Base-by-base conservation (phyloP, 1,140 invertebrate genomes). In the Aphelinus atriplicis region DNA sequence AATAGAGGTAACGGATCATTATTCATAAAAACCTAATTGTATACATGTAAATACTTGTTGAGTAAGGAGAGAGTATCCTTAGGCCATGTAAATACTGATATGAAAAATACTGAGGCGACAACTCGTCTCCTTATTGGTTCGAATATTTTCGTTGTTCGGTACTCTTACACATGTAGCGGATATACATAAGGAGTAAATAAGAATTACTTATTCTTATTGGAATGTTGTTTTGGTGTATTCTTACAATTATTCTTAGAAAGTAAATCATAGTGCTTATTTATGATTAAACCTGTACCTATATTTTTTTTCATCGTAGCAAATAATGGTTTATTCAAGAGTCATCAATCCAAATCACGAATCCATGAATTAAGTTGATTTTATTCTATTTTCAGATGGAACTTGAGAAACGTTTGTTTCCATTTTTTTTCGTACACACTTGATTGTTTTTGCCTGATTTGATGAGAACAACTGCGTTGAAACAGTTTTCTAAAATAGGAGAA, bases 51-150 rank as follows among this genome's bases (percentile, higher is more conserved):
- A 26, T 26, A 26, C 26, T 26, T 26, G 42, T 63, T 48, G 63
- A 62, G 10, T 66, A 47, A 9, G 48, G 65, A 71, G 61, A 71
- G 73, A 75, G 73, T 75, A 70, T 75, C 68, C 68, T 75, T 66
- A 63, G 73, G 62, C 70, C 62, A 51, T 66, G 80, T 82, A 85
- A 88, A 88, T 88, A 88, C 86, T 88, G 86, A 87, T 88, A 85
- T 84, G 76, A 84, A 85, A 87, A 88, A 88, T 88, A 88, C 86
- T 87, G 82, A 83, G 82, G 78, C 79, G 75, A 80, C 80, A 78
- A 72, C 69, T 75, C 47, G 62, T 66, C 62, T 75, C 51, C 47
- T 56, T 63, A 26, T 10, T 53, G 9, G 26, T 71, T 51, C 46
- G 53, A 60, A 71, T 71, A 61, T 65, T 55, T 53, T 66, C 50